Percentiles rank a stretch among this genome's conserved stretches.
Conservation (phyloP, 1,140 invertebrate species). For the Pomacea maculata region DNA sequence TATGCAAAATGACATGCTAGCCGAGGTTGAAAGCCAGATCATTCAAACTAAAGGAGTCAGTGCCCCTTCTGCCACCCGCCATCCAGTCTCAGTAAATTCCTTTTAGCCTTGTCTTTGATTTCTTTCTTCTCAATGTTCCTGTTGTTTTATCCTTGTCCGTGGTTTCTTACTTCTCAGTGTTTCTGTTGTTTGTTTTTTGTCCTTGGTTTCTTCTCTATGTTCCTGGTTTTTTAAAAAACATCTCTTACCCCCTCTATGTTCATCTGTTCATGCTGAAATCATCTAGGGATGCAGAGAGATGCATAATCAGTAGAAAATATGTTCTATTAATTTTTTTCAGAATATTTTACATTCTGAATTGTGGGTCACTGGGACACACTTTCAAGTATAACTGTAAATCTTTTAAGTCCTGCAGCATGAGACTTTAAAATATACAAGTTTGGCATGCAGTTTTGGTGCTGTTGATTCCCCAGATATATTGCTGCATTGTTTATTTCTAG, state of each 20-base stretch:
- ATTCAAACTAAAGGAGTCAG: not conserved
- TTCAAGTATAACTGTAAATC: too few species aligned
- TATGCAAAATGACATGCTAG: slow-evolving; percentile 30
- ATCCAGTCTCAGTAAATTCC: not conserved
- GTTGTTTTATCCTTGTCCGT: not conserved
- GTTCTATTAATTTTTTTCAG: too few species aligned
- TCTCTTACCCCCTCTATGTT: too few species aligned
- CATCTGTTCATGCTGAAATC: too few species aligned
- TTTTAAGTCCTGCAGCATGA: too few species aligned
- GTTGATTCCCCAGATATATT: not conserved
- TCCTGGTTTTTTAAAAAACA: too few species aligned
- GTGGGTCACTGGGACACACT: not conserved
- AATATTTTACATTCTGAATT: not conserved
- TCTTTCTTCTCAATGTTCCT: not conserved
- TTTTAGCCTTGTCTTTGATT: not conserved
- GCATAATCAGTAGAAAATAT: too few species aligned
- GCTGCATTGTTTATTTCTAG: slow-evolving; percentile 18
- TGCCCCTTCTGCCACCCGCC: not conserved
- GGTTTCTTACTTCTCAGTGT: not conserved
- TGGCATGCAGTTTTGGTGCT: too few species aligned
- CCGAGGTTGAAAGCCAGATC: slow-evolving; percentile 18
- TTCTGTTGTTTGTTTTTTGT: not conserved
- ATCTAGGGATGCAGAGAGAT: too few species aligned
- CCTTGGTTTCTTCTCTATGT: not conserved
- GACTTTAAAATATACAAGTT: too few species aligned